Percentiles rank a stretch among this genome's conserved stretches.
Conservation (phyloP, 2,888 invertebrate species). For the Spodoptera littoralis region DNA sequence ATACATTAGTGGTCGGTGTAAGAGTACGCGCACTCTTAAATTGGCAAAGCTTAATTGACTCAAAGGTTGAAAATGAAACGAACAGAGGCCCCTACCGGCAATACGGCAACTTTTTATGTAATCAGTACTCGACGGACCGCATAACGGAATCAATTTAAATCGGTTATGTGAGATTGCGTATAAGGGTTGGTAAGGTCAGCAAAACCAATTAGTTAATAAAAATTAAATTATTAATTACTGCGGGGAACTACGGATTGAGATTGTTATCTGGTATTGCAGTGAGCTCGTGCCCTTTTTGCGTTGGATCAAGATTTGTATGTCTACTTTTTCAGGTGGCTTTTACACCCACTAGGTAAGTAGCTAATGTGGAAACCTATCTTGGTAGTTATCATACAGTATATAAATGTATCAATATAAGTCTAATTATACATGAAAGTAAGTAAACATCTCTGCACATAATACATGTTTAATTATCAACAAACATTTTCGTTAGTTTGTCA, state of each 20-base stretch:
- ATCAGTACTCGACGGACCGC: conserved; percentile 68
- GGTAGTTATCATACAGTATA: too few relatives aligned
- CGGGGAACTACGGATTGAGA: conserved; percentile 20
- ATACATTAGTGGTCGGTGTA: conserved; percentile 83
- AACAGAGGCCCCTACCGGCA: conserved; percentile 61
- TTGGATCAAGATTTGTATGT: background rate
- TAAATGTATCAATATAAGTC: too few relatives aligned
- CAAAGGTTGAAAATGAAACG: conserved; percentile 85
- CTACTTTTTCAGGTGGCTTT: background rate
- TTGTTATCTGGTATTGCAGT: conserved; percentile 8
- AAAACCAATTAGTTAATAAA: conserved; percentile 53
- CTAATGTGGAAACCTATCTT: too few relatives aligned
- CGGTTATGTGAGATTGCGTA: conserved; percentile 68
- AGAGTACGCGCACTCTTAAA: conserved; percentile 82
- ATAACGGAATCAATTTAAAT: conserved; percentile 72
- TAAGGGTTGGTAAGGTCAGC: conserved; percentile 65
- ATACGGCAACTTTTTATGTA: conserved; percentile 73
- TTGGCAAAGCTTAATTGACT: conserved; percentile 88
- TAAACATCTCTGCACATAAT: too few relatives aligned
- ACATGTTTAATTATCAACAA: too few relatives aligned
- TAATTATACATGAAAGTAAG: too few relatives aligned
- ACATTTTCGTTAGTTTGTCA: too few relatives aligned
- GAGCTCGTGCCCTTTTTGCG: conserved; percentile 2
- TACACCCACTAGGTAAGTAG: too few relatives aligned
- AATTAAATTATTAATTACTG: conserved; percentile 40